phyloP scores from a whole-genome alignment of 2,888 invertebrate species.

The Pachliopta kotzebuea region DNA sequence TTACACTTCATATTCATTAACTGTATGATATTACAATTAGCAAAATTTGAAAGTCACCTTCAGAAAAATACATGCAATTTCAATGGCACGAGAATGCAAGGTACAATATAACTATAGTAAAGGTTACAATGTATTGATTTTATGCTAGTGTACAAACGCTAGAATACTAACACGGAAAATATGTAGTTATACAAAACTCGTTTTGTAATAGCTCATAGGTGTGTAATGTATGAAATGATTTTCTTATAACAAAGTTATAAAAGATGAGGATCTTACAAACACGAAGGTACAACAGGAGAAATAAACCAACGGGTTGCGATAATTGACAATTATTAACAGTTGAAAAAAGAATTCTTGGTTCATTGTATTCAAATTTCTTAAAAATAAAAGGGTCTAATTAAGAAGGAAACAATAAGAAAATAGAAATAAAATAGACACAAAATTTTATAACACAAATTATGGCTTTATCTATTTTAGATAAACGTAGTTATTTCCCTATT shows the following conservation, averaged over 20 bases:
- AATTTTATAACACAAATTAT: background rate
- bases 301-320: too few relatives aligned
- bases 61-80: background rate
- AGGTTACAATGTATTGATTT: background rate
- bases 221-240: background rate
- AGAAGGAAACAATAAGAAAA: too few relatives aligned
- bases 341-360: too few relatives aligned
- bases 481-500: background rate
- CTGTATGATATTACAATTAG: background rate
- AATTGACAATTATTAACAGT: too few relatives aligned
- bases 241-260: background rate
- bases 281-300: too few relatives aligned
- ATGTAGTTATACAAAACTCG: background rate
- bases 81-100: background rate
- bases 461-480: background rate
- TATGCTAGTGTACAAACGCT: background rate
- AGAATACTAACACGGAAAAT: background rate
- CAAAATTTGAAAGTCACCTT: background rate
- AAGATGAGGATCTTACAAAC: background rate
- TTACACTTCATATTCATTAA: background rate
- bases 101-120: background rate
- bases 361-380: too few relatives aligned
- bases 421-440: too few relatives aligned
- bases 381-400: too few relatives aligned
- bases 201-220: background rate